Base-by-base conservation (phyloP, 2,113 vertebrate species). In the Rhea pennata region DNA sequence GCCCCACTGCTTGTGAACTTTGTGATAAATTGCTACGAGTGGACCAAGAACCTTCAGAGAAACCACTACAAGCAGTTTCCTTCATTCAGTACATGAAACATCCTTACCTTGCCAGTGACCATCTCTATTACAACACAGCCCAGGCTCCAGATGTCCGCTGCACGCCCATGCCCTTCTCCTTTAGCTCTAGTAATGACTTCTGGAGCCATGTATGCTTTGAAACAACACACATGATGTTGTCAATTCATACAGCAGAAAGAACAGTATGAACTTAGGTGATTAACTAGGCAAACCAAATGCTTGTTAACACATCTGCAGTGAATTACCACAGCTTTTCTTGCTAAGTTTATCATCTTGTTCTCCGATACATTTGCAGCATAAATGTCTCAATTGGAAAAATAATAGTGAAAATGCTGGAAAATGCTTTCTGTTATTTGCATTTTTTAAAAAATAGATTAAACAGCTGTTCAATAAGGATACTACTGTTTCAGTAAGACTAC, bases 151-250 rank as follows among this genome's bases (percentile, higher is more conserved):
- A 99, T 99, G 94, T 99, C 99, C 8, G 99, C 99, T 9, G 99
- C 99, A 50, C 99, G 98, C 5, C 99, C 99, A 0, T 99, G 99
- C 65, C 99, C 99, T 97, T 99, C 99, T 85, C 99, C 99, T 96
- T 99, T 99, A 31, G 99, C 99, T 69, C 99, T 98, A 2, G 99
- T 99, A 77, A 99, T 99, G 73, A 99, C 99, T 97, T 99, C 99
- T n/a, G 99, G 99, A 82, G 99, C 99, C 99, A 99, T 99, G 97
- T 99, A 99, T 0, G 99, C 99, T 99, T 93, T 92, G 91, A 91
- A 92, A 96, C 58, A 97, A 97, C 48, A 96, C 8, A 73, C 0
- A 77, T 0, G 12, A 42, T 29, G 16, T 21, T 53, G 50, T 97
- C 51, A 96, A 87, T 81, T 87, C 8, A 85, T 2, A 74, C 42